Evolutionary conservation across 2,888 invertebrate genomes (phyloP).

Genomic region (Dioctria linearis): DNA sequence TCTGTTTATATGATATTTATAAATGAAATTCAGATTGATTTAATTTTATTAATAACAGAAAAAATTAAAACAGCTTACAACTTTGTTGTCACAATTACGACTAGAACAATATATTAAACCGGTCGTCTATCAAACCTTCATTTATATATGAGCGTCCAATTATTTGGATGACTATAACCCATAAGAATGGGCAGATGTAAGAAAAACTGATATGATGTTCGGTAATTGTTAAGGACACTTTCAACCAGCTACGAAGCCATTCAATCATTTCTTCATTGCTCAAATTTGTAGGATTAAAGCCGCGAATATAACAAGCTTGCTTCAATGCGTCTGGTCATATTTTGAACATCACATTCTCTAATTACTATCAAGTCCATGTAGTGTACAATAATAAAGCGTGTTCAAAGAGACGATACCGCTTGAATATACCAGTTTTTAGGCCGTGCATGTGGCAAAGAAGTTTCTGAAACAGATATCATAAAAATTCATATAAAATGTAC

Average conservation of each 20-base stretch:
- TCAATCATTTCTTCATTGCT: constrained; percentile 79
- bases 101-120: constrained; percentile 7
- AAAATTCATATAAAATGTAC: constrained; percentile 41
- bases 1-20: too few species aligned
- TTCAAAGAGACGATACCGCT: constrained; percentile 77
- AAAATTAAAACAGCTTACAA: neutral
- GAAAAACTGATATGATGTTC: constrained; percentile 80
- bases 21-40: too few species aligned
- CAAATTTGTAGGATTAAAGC: constrained; percentile 84
- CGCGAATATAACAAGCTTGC: constrained; percentile 83
- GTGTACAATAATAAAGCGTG: constrained; percentile 80
- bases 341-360: constrained; percentile 82
- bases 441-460: constrained; percentile 82
- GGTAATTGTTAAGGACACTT: constrained; percentile 76
- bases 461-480: constrained; percentile 74
- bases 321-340: constrained; percentile 78
- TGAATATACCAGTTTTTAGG: constrained; percentile 76
- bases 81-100: constrained; percentile 22
- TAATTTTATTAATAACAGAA: too few species aligned
- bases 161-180: constrained; percentile 87
- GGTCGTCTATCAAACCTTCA: constrained; percentile 1
- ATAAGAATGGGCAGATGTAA: constrained; percentile 87
- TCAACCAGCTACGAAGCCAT: constrained; percentile 84
- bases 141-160: constrained; percentile 75
- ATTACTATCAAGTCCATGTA: constrained; percentile 87